Percentiles rank a stretch among this genome's conserved stretches.
phyloP scores from a whole-genome alignment of 2,888 invertebrate species.

The Imbricaverruca yamaguchii region DNA sequence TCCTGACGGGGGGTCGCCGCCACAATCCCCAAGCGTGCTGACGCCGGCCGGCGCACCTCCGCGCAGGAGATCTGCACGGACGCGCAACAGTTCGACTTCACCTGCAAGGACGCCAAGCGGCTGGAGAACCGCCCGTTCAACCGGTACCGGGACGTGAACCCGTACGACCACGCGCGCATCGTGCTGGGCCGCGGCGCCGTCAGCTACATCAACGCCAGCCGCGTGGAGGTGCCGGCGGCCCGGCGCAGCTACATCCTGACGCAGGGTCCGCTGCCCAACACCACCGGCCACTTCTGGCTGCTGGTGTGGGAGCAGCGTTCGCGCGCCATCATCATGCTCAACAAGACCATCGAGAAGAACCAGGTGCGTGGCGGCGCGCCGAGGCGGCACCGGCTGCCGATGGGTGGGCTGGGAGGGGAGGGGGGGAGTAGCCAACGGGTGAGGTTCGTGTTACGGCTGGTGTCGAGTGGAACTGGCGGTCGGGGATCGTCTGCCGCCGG shows the following conservation, averaged over 20 bases:
- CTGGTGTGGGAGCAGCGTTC: conserved; percentile 96
- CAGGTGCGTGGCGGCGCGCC: conserved; percentile 48
- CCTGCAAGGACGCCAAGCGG: conserved; percentile 58
- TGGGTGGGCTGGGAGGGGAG: neutral
- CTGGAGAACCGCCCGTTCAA: conserved; percentile 72
- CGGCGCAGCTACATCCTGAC: conserved; percentile 79
- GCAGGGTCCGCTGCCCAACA: conserved; percentile 84
- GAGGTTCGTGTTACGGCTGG: too few species aligned
- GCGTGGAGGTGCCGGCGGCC: conserved; percentile 73
- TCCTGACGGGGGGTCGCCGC: too few species aligned
- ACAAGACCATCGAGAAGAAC: conserved; percentile 86
- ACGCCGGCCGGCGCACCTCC: neutral
- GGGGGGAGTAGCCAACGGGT: neutral
- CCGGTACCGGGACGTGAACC: conserved; percentile 90
- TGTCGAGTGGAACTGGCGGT: too few species aligned
- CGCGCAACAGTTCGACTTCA: conserved; percentile 38
- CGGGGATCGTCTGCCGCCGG: too few species aligned
- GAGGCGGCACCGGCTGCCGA: too few species aligned
- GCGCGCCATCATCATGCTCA: conserved; percentile 87
- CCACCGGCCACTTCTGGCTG: conserved; percentile 89
- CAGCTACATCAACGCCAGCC: conserved; percentile 93
- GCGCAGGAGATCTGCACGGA: conserved; percentile 31
- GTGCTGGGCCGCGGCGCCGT: conserved; percentile 45
- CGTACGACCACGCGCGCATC: conserved; percentile 89
- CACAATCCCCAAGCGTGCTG: too few species aligned